Base-by-base conservation (phyloP, 2,113 vertebrate species). In the Catagonus wagneri region DNA sequence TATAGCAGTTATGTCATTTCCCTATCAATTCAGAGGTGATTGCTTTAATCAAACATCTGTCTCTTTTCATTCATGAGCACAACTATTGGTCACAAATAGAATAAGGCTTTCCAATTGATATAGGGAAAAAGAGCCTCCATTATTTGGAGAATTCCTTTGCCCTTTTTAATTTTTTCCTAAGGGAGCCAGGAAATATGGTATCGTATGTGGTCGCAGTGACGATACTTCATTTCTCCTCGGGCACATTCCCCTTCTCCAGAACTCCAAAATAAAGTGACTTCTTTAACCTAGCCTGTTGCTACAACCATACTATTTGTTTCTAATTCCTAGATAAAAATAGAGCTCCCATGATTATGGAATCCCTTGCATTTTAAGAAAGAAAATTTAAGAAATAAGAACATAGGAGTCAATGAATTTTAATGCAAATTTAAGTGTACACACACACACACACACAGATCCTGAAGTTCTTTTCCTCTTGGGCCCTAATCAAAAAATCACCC, bases 401-500 rank as follows among this genome's bases (percentile, higher is more conserved):
- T 22, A 16, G 61, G 23, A 86, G 36, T 3, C 44, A 79, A 56
- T 36, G 56, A 84, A 97, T 95, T 97, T 93, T 96, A 89, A 95
- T 44, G 29, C 34, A 91, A 94, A 36, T 71, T 5, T 29, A 85
- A 89, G 29, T 75, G 17, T 89, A 90, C 94, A 23, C 44, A 58
- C 12, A 52, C 74, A 69, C 13, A n/a, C 29, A 87, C 20, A 74
- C 32, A 78, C 6, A 93, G 89, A 83, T 74, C 52, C 7, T 79
- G 19, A 85, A 39, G 54, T 89, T 8, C 5, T 91, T 96, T 68
- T 60, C 27, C n/a, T 95, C 85, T 78, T 89, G 19, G 23, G 29
- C 4, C 32, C 58, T 91, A 86, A 94, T 96, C 88, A 96, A 89
- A 96, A 89, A 96, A 96, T 84, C 56, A 63, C 27, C 50, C 7